These are phyloP conservation scores for Philaethria dido DNA, from an alignment of 2,888 invertebrate genomes.

Conservation along the genomic window DNA sequence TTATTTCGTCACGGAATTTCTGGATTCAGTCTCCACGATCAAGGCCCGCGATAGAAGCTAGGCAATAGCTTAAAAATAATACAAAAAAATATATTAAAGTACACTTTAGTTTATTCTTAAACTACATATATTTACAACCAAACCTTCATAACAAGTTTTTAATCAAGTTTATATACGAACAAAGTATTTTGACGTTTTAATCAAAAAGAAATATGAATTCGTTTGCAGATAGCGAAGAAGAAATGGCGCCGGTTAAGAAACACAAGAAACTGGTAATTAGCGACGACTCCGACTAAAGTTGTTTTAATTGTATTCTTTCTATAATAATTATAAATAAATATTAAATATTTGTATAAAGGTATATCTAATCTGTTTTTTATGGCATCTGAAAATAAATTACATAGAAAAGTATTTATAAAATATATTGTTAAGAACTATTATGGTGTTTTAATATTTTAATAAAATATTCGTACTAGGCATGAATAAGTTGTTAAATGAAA, in stretches of 20 bases:
- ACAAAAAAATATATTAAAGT: not conserved
- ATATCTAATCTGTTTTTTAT: not conserved
- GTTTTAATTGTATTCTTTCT: slow-evolving; percentile 25
- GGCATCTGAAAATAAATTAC: no score
- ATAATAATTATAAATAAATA: not conserved
- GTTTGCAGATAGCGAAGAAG: slow-evolving; percentile 58
- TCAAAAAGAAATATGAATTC: slow-evolving; percentile 40
- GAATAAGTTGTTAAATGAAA: no score
- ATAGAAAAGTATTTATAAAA: no score
- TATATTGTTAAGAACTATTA: no score
- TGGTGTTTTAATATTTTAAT: no score
- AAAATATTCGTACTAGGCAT: no score
- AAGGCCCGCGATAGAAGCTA: no score
- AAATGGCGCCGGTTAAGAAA: slow-evolving; percentile 60
- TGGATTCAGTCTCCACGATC: no score
- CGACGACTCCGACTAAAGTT: slow-evolving; percentile 70
- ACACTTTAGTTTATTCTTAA: no score
- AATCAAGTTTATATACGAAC: not conserved
- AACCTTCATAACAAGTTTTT: not conserved
- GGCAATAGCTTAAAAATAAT: not conserved
- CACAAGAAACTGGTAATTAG: slow-evolving; percentile 67
- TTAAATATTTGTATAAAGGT: no score
- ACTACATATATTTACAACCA: not conserved
- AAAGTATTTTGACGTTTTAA: slow-evolving; percentile 30
- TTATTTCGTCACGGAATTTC: no score